Conservation (phyloP, 2,797 vertebrate species). For the Scleropages formosus region DNA sequence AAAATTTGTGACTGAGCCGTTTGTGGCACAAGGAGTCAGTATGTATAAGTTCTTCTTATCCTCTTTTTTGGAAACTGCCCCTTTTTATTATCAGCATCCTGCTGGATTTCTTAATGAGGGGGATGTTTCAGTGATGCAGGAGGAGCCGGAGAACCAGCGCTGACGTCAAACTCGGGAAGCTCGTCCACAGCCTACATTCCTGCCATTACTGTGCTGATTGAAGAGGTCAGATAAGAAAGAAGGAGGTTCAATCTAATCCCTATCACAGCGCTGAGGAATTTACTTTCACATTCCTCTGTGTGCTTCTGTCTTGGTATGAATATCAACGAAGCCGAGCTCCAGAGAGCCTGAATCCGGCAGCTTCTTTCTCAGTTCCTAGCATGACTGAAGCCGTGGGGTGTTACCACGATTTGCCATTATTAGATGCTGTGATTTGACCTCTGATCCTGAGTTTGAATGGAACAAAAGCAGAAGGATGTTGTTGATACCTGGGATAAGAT, state of each 20-base stretch:
- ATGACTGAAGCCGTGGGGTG: too few relatives aligned
- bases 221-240: background rate
- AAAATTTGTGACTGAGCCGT: too few relatives aligned
- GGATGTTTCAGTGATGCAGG: background rate
- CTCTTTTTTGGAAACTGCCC: too few relatives aligned
- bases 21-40: too few relatives aligned
- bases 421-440: too few relatives aligned
- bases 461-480: too few relatives aligned
- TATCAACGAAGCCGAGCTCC: background rate
- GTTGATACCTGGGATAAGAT: too few relatives aligned
- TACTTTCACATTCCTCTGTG: background rate
- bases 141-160: background rate
- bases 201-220: background rate
- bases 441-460: too few relatives aligned
- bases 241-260: too few relatives aligned
- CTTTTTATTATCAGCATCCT: conserved; percentile 58
- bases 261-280: too few relatives aligned
- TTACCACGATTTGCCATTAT: too few relatives aligned
- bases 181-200: conserved; percentile 39
- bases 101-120: conserved; percentile 64
- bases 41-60: too few relatives aligned
- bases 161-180: background rate
- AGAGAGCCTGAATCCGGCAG: background rate
- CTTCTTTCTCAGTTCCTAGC: background rate
- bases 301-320: background rate